These are phyloP conservation scores for Hymenochirus boettgeri DNA, from an alignment of 2,113 vertebrate species.

Conservation along the genomic window DNA sequence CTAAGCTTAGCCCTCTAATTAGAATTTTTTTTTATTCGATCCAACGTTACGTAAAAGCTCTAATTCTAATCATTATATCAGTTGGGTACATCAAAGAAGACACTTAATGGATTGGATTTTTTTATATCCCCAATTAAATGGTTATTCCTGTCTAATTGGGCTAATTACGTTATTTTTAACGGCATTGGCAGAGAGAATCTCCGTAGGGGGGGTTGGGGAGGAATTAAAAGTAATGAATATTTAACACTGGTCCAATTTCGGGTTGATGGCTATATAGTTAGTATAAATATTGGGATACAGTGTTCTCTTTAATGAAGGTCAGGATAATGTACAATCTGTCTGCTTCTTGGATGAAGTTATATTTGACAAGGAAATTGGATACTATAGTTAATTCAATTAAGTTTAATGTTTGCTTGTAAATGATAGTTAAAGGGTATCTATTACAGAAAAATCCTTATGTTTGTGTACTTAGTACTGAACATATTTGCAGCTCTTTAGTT, in stretches of 20 bases:
- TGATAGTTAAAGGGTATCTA: too few relatives aligned
- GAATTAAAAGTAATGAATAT: slow-evolving; percentile 10
- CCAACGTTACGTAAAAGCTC: slow-evolving; percentile 42
- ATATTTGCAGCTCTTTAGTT: too few relatives aligned
- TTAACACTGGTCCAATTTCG: not conserved
- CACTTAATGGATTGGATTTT: slow-evolving; percentile 46
- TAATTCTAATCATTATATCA: slow-evolving; percentile 51
- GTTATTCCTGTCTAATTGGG: slow-evolving; percentile 47
- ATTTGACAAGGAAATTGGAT: too few relatives aligned
- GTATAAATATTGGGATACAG: too few relatives aligned
- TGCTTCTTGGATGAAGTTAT: too few relatives aligned
- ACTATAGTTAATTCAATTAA: too few relatives aligned
- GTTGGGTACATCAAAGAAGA: slow-evolving; percentile 46
- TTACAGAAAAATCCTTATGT: too few relatives aligned
- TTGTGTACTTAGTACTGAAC: too few relatives aligned
- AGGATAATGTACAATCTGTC: too few relatives aligned
- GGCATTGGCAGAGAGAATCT: slow-evolving; percentile 22
- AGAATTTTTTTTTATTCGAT: slow-evolving; percentile 44
- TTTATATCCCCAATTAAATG: slow-evolving; percentile 39
- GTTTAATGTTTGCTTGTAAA: too few relatives aligned
- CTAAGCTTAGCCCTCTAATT: slow-evolving; percentile 40
- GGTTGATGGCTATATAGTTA: not conserved
- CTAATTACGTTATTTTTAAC: slow-evolving; percentile 41
- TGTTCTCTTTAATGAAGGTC: too few relatives aligned
- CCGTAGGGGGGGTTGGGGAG: slow-evolving; percentile 38